phyloP scores from a whole-genome alignment of 1,140 invertebrate genomes.

The Episyrphus balteatus region DNA sequence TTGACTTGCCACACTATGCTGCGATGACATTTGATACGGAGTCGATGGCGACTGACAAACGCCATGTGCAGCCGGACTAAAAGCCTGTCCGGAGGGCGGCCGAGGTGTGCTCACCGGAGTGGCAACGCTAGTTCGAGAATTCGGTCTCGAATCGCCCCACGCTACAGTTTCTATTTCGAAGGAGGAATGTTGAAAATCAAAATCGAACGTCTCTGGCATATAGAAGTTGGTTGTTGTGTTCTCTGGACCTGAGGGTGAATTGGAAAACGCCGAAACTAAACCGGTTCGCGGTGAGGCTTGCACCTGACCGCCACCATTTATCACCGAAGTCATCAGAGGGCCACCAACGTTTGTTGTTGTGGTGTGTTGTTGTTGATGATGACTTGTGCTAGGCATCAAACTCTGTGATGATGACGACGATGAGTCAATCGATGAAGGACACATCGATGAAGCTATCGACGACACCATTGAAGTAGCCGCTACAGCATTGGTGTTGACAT shows the following conservation, averaged over 20 bases:
- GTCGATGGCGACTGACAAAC: conserved; percentile 33
- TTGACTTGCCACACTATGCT: conserved; percentile 28
- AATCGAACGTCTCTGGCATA: conserved; percentile 30
- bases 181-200: conserved; percentile 34
- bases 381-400: conserved; percentile 12
- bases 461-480: conserved; percentile 20
- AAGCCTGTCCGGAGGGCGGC: conserved; percentile 32
- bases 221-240: conserved; percentile 8
- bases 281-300: conserved; percentile 14
- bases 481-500: conserved; percentile 33
- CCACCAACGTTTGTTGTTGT: conserved; percentile 41
- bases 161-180: conserved; percentile 33
- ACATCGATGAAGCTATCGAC: conserved; percentile 21
- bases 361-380: conserved; percentile 14
- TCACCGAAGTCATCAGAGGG: conserved; percentile 51
- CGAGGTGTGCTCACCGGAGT: conserved; percentile 33
- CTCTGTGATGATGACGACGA: conserved; percentile 7
- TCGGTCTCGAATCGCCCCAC: conserved; percentile 34
- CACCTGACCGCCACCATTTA: conserved; percentile 43
- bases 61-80: conserved; percentile 22
- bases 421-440: conserved; percentile 18
- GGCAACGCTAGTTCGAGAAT: conserved; percentile 32
- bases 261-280: conserved; percentile 23
- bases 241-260: conserved; percentile 24
- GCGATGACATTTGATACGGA: conserved; percentile 30